These are phyloP conservation scores for Adrianichthys oophorus DNA, from an alignment of 2,797 vertebrate species.

Conservation along the genomic window DNA sequence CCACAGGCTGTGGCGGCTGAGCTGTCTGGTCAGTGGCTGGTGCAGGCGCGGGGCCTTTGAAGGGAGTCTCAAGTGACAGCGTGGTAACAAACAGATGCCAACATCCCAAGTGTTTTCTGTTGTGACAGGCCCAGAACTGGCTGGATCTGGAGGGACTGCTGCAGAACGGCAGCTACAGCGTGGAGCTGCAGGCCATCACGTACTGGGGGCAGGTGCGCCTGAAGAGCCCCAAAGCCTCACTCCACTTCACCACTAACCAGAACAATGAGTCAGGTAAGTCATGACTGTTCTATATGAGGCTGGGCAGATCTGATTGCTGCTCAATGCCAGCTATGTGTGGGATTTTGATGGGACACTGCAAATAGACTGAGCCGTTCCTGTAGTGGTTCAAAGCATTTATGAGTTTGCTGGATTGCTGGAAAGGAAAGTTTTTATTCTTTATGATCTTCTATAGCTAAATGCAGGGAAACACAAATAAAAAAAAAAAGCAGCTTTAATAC, in stretches of 20 bases:
- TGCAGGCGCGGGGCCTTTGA: constrained; percentile 37
- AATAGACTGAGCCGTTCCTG: not conserved
- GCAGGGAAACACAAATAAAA: constrained; percentile 11
- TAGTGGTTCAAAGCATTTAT: not conserved
- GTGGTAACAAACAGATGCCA: constrained; percentile 45
- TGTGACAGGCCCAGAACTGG: constrained; percentile 81
- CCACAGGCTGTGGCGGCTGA: constrained; percentile 47
- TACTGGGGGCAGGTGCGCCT: constrained; percentile 93
- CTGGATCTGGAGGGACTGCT: constrained; percentile 87
- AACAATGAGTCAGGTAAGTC: constrained; percentile 77
- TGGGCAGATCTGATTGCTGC: not conserved
- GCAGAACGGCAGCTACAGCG: constrained; percentile 84
- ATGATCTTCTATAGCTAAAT: not conserved
- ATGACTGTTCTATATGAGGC: not conserved
- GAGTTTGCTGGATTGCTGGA: too few species aligned
- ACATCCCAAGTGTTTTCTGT: constrained; percentile 34
- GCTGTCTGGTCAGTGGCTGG: constrained; percentile 26
- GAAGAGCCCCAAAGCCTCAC: constrained; percentile 88
- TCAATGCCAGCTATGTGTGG: not conserved
- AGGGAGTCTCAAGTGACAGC: constrained; percentile 51
- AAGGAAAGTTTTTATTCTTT: too few species aligned
- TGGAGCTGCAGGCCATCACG: constrained; percentile 89
- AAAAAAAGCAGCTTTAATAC: constrained; percentile 1
- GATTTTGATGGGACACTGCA: not conserved
- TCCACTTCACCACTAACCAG: constrained; percentile 83